Conservation (phyloP, 1,140 invertebrate genomes). For the Latrodectus geometricus region DNA sequence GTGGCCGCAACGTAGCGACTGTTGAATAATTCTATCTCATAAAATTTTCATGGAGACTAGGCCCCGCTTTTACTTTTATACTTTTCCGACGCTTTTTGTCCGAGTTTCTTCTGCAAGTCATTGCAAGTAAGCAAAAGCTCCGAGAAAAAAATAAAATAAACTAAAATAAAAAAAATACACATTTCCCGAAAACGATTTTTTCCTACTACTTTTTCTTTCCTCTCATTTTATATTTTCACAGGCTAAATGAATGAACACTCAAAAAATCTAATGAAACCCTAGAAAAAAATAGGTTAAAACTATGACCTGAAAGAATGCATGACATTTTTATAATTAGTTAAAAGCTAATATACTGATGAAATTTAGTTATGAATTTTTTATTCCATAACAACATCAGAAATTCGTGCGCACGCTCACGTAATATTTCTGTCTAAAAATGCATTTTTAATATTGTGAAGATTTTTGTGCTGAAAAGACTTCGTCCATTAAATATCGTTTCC, state of each 20-base stretch:
- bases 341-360: too few relatives aligned
- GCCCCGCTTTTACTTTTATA: not conserved
- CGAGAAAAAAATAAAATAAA: not conserved
- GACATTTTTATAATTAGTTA: too few relatives aligned
- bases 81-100: not conserved
- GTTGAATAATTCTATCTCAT: slow-evolving; percentile 60
- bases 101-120: not conserved
- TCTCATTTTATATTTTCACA: slow-evolving; percentile 15
- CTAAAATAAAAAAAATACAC: not conserved
- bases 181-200: not conserved
- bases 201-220: not conserved
- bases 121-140: not conserved
- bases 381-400: too few relatives aligned
- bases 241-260: not conserved
- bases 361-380: too few relatives aligned
- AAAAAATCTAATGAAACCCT: not conserved
- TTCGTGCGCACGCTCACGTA: too few relatives aligned
- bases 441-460: too few relatives aligned
- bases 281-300: too few relatives aligned
- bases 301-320: too few relatives aligned
- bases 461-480: too few relatives aligned
- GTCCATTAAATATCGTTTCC: too few relatives aligned
- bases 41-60: slow-evolving; percentile 45
- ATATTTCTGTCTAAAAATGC: too few relatives aligned
- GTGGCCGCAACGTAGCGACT: slow-evolving; percentile 7